A percentile compares a stretch with the other conserved stretches of the same genome.
Evolutionary conservation across 2,113 vertebrate species (phyloP).

Genomic region (Argyrosomus japonicus): DNA sequence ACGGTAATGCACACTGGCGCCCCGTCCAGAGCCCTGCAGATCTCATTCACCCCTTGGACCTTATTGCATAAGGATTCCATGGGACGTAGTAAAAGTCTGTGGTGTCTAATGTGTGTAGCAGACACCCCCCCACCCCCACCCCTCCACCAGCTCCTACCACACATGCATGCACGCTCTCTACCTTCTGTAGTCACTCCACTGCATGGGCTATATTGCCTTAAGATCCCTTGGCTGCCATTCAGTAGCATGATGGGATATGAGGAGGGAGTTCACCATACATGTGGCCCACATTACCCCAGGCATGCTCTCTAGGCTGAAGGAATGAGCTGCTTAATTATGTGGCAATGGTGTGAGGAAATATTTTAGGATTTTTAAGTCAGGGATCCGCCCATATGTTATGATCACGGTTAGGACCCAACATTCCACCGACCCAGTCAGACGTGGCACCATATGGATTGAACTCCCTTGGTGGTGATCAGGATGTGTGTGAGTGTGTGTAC

Average conservation of each 20-base stretch:
- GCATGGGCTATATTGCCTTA: slow-evolving; percentile 41
- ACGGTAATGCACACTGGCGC: slow-evolving; percentile 62
- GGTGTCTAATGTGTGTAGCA: slow-evolving; percentile 68
- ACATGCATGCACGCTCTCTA: slow-evolving; percentile 26
- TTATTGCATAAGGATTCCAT: slow-evolving; percentile 60
- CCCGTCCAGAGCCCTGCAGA: slow-evolving; percentile 59
- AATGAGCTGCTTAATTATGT: slow-evolving; percentile 53
- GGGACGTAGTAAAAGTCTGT: slow-evolving; percentile 41
- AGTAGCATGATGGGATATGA: slow-evolving; percentile 49
- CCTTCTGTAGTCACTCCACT: slow-evolving; percentile 18
- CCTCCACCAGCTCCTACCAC: neutral
- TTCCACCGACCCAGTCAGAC: neutral
- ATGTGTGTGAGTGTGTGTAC: slow-evolving; percentile 6
- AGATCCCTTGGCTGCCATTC: slow-evolving; percentile 46
- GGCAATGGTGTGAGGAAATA: slow-evolving; percentile 37
- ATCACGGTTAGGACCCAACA: slow-evolving; percentile 4
- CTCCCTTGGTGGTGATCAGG: neutral
- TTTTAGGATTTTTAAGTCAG: slow-evolving; percentile 34
- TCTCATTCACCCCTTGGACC: slow-evolving; percentile 61
- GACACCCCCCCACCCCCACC: slow-evolving; percentile 19
- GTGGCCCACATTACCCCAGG: slow-evolving; percentile 58
- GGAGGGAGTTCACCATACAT: slow-evolving; percentile 49
- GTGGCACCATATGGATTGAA: neutral
- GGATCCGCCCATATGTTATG: slow-evolving; percentile 38
- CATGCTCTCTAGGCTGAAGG: slow-evolving; percentile 45